phyloP scores from a whole-genome alignment of 1,140 invertebrate genomes.

The Ceratoteleas bidentatus region DNA sequence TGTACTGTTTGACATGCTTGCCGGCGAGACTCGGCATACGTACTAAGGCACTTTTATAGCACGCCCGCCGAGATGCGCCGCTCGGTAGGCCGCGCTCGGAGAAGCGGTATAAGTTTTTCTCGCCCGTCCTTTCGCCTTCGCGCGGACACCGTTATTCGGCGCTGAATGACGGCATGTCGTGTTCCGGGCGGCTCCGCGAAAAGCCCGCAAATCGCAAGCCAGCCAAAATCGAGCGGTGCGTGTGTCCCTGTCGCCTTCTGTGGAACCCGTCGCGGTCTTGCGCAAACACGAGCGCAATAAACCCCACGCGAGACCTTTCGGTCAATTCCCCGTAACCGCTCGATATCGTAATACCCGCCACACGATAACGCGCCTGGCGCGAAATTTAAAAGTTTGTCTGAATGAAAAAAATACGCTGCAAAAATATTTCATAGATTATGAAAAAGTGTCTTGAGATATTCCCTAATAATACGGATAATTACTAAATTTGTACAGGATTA shows the following conservation, averaged over 20 bases:
- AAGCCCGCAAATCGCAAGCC: conserved; percentile 6
- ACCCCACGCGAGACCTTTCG: conserved; percentile 24
- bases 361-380: too few species aligned
- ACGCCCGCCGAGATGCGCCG: conserved; percentile 37
- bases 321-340: conserved; percentile 34
- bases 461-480: too few species aligned
- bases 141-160: conserved; percentile 30
- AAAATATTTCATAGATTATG: too few species aligned
- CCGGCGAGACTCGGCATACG: conserved; percentile 37
- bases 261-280: conserved; percentile 16
- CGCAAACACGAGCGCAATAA: conserved; percentile 27
- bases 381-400: too few species aligned
- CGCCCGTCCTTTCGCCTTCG: conserved; percentile 51
- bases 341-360: conserved; percentile 38
- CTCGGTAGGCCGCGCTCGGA: conserved; percentile 14
- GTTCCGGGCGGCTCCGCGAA: too few species aligned
- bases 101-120: conserved; percentile 22
- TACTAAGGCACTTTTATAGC: conserved; percentile 50
- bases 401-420: too few species aligned
- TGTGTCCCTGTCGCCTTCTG: not conserved
- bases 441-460: too few species aligned
- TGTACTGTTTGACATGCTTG: conserved; percentile 42
- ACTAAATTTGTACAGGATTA: too few species aligned
- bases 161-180: not conserved
- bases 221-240: not conserved